Evolutionary conservation across 2,888 invertebrate genomes (phyloP), one percentile per base, ranked within the genome.

Genomic region (Chromoteleia sp.): DNA sequence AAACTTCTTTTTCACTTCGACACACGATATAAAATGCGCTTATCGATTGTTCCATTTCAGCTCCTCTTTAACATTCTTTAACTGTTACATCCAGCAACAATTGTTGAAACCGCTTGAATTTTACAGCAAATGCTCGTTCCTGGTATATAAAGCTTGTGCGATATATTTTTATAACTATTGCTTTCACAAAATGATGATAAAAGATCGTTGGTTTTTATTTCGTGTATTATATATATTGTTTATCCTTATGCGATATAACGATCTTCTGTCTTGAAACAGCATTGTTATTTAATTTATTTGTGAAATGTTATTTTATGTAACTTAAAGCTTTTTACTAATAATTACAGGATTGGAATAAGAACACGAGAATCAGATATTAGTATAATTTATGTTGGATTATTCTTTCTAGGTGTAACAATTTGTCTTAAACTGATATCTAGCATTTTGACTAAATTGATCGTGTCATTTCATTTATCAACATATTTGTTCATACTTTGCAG

Each of bases 401-500:
- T 43, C 17, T 8, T 17, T 5, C 43, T 43, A 3, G 10, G 36
- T 36, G 36, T 36, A 3, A 36, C 1, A n/a, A 6, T 10, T 36
- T n/a, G 10, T 36, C 10, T 25, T 25, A 4, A 4, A 25, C 6
- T 39, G 39, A 39, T 12, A 2, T 14, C 1, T 21, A 45, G 10
- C 45, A n/a, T 15, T 29, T 29, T 6, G 15, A 19, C 1, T 17
- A 19, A 45, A 12, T 25, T 5, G 10, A 50, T 29, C 65, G 36
- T 29, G 15, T 71, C 50, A 54, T 61, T 39, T 61, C 56, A 82
- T 81, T 68, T 70, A 54, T 70, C 36, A 43, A 63, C 33, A 33
- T 63, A 63, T 85, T 84, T 85, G 84, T 86, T 85, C 86, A 80
- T 88, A 82, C 83, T 90, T 93, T 94, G 85, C 94, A 94, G 94